These are phyloP conservation scores for Hypolimnas misippus DNA, from an alignment of 2,888 invertebrate genomes.

Conservation along the genomic window DNA sequence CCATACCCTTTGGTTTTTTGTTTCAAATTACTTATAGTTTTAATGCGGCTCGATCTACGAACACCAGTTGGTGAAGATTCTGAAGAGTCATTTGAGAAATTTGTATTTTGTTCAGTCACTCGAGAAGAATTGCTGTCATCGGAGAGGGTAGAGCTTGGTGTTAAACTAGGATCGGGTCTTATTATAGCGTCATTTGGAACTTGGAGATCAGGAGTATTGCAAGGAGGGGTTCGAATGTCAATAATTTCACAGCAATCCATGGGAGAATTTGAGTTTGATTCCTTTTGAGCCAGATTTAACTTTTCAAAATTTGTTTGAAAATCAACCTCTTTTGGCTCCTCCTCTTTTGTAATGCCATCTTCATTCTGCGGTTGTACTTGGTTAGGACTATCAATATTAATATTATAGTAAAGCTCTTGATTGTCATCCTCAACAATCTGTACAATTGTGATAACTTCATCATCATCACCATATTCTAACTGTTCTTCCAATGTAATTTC, in stretches of 20 bases:
- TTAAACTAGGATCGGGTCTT: slow-evolving; percentile 75
- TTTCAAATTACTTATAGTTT: slow-evolving; percentile 88
- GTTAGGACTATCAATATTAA: slow-evolving; percentile 69
- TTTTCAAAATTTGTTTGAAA: slow-evolving; percentile 74
- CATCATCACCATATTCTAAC: slow-evolving; percentile 71
- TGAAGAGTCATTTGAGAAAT: slow-evolving; percentile 73
- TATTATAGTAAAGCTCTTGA: slow-evolving; percentile 70
- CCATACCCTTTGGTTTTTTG: slow-evolving; percentile 87
- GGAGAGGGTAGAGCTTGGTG: slow-evolving; percentile 74
- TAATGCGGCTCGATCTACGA: slow-evolving; percentile 89
- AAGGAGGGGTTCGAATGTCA: slow-evolving; percentile 54
- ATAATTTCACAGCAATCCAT: slow-evolving; percentile 61
- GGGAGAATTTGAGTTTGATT: slow-evolving; percentile 49
- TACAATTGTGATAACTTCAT: slow-evolving; percentile 79
- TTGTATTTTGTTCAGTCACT: slow-evolving; percentile 64
- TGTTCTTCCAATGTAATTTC: slow-evolving; percentile 63
- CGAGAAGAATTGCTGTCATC: slow-evolving; percentile 79
- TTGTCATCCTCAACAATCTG: slow-evolving; percentile 81
- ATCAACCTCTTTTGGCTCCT: slow-evolving; percentile 54
- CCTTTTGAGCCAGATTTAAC: slow-evolving; percentile 58
- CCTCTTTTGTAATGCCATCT: slow-evolving; percentile 44
- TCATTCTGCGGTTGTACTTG: slow-evolving; percentile 42
- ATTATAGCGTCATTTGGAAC: slow-evolving; percentile 55
- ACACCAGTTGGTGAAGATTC: slow-evolving; percentile 84
- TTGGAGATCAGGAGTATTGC: slow-evolving; percentile 61